Conservation (phyloP, 2,113 vertebrate species). For the Recurvirostra avosetta region DNA sequence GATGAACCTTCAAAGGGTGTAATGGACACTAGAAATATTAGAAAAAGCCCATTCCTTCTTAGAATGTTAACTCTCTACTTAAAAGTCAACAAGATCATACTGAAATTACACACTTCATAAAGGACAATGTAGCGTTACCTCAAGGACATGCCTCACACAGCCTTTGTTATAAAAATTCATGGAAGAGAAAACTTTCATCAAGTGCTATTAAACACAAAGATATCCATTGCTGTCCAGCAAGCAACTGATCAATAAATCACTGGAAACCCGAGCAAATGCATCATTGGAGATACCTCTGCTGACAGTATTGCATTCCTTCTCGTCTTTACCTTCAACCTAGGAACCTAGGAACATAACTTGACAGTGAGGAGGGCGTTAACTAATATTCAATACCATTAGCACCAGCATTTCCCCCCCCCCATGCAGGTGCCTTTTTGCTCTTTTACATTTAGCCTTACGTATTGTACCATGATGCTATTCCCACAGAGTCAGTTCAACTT, state of each 20-base stretch:
- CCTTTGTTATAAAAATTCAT: not conserved
- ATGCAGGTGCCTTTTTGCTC: not conserved
- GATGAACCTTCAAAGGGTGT: not conserved
- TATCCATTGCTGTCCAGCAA: not conserved
- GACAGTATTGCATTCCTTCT: not conserved
- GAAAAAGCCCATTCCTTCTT: not conserved
- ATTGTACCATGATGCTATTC: not conserved
- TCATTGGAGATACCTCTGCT: not conserved
- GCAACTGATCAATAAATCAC: not conserved
- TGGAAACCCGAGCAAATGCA: not conserved
- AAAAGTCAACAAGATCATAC: not conserved
- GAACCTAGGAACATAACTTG: not conserved
- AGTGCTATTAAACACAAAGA: not conserved
- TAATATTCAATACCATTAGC: not conserved
- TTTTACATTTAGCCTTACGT: not conserved
- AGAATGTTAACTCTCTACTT: not conserved
- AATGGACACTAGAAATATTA: not conserved
- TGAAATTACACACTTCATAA: not conserved
- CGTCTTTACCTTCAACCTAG: not conserved
- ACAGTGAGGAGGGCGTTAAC: not conserved
- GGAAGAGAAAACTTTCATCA: not conserved
- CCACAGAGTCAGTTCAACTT: not conserved
- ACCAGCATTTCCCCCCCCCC: not conserved
- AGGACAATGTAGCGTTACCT: not conserved
- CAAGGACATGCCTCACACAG: not conserved